Conservation (phyloP, 1,140 invertebrate species). For the Drosophila pandora region DNA sequence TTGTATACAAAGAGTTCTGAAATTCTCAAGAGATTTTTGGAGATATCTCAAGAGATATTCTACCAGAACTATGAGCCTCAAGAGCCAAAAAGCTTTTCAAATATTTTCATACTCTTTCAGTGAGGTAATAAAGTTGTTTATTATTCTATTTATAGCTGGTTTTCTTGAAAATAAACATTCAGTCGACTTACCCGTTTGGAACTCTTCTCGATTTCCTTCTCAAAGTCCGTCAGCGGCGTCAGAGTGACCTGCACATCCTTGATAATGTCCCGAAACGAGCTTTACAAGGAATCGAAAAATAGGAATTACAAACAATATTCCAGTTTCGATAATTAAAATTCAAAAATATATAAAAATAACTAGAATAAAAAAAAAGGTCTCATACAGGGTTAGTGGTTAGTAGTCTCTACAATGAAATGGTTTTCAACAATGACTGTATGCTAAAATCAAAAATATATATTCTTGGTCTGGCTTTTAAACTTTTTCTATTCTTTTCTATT, state of each 20-base stretch:
- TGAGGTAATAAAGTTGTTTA: constrained; percentile 14
- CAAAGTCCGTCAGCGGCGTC: constrained; percentile 78
- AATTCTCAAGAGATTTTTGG: constrained; percentile 1
- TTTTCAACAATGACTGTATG: neutral
- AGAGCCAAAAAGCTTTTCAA: constrained; percentile 27
- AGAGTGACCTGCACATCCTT: constrained; percentile 81
- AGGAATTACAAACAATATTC: neutral
- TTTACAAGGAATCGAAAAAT: constrained; percentile 11
- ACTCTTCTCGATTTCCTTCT: constrained; percentile 81
- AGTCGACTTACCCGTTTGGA: constrained; percentile 75
- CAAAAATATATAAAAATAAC: neutral
- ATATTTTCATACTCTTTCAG: constrained; percentile 5
- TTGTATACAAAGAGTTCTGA: constrained; percentile 35
- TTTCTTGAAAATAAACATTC: constrained; percentile 31
- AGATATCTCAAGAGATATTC: constrained; percentile 47
- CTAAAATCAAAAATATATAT: constrained; percentile 5
- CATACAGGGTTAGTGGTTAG: constrained; percentile 17
- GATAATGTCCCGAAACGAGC: constrained; percentile 75
- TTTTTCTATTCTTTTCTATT: neutral
- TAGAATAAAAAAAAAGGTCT: constrained; percentile 33
- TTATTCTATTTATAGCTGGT: constrained; percentile 45
- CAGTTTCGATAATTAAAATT: neutral
- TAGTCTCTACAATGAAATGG: constrained; percentile 15
- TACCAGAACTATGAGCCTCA: constrained; percentile 1
- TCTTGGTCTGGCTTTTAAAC: constrained; percentile 7